Conservation (phyloP, 2,797 vertebrate species). For the Fratercula arctica region DNA sequence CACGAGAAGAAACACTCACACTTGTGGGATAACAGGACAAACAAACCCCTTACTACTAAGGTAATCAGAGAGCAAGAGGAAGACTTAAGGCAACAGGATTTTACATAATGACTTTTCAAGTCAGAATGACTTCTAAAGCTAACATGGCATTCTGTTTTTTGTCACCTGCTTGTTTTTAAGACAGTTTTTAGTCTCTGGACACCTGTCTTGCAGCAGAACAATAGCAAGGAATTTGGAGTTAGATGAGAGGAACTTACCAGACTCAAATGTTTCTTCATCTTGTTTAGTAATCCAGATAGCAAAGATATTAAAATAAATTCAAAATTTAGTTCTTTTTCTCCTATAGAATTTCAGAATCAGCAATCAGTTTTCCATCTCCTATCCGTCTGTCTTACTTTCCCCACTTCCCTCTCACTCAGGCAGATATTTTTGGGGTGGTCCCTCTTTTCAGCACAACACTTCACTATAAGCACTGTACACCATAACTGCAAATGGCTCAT, state of each 20-base stretch:
- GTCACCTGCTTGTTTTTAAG: not conserved
- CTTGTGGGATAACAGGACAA: not conserved
- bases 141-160: not conserved
- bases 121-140: not conserved
- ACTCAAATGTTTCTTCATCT: conserved; percentile 98
- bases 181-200: not conserved
- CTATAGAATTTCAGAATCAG: not conserved
- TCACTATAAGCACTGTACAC: not conserved
- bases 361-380: not conserved
- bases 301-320: conserved; percentile 47
- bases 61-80: not conserved
- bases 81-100: not conserved
- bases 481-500: not conserved
- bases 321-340: conserved; percentile 1
- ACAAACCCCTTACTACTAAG: not conserved
- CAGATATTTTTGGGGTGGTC: not conserved
- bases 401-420: not conserved
- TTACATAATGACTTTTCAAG: not conserved
- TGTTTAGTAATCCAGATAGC: conserved; percentile 52
- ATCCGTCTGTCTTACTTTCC: not conserved
- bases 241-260: conserved; percentile 84
- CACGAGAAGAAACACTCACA: not conserved
- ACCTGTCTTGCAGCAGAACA: not conserved
- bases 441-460: not conserved
- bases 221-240: not conserved